Percentiles rank a stretch among this genome's conserved stretches.
Conservation (phyloP, 35 echinoderm and acorn worm genomes). For the Amphiura filiformis region DNA sequence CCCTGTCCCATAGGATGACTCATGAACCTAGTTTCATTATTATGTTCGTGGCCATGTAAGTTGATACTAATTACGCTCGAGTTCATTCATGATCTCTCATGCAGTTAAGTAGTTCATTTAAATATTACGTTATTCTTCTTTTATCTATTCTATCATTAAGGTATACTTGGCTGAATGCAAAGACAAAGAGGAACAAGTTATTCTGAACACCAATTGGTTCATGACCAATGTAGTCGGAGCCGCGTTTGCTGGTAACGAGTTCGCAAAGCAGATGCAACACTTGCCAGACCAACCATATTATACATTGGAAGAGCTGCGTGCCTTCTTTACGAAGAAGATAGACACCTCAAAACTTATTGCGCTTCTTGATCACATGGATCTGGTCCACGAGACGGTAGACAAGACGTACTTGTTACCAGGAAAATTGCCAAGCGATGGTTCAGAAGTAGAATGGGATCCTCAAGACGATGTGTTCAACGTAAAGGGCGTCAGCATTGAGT, state of each 20-base stretch:
- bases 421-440: not conserved
- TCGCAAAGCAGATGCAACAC: not conserved
- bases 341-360: not conserved
- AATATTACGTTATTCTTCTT: not conserved
- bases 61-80: too few species aligned
- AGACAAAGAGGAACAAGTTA: not conserved
- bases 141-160: too few species aligned
- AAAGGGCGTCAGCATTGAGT: not conserved
- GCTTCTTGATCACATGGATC: not conserved
- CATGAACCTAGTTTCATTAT: too few species aligned
- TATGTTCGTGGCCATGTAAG: too few species aligned
- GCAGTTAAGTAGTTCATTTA: too few species aligned
- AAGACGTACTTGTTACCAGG: not conserved
- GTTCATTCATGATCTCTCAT: too few species aligned
- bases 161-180: not conserved
- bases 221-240: not conserved
- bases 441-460: not conserved
- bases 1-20: too few species aligned
- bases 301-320: not conserved
- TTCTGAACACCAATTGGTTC: too few species aligned
- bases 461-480: not conserved
- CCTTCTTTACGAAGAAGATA: too few species aligned
- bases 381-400: not conserved
- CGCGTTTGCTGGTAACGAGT: not conserved
- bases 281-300: not conserved